Evolutionary conservation across 2,797 vertebrate genomes (phyloP).

Genomic region (Bovichtus variegatus): DNA sequence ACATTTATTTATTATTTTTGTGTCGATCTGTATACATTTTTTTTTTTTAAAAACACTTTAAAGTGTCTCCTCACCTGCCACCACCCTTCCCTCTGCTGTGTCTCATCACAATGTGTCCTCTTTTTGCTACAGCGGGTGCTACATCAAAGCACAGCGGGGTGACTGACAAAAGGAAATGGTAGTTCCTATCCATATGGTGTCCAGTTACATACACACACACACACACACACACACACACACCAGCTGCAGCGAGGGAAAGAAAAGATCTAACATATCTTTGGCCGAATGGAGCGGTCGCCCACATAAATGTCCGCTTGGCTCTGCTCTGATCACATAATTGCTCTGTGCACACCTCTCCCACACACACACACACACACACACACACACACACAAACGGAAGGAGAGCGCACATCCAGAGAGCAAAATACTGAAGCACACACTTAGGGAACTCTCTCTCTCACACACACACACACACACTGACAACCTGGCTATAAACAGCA

Average conservation of each 20-base stretch:
- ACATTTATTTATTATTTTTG: background rate
- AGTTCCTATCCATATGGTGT: constrained; percentile 75
- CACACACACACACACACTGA: background rate
- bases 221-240: constrained; percentile 17
- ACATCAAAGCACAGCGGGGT: constrained; percentile 67
- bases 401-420: constrained; percentile 37
- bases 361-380: constrained; percentile 53
- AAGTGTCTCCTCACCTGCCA: constrained; percentile 4
- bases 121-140: constrained; percentile 48
- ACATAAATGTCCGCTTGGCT: constrained; percentile 81
- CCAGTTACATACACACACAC: constrained; percentile 44
- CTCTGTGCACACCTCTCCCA: constrained; percentile 63
- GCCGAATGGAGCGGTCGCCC: constrained; percentile 65
- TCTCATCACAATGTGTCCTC: constrained; percentile 44
- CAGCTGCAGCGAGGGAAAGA: constrained; percentile 28
- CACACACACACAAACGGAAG: constrained; percentile 36
- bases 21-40: background rate
- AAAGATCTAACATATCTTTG: constrained; percentile 72
- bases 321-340: constrained; percentile 81
- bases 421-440: constrained; percentile 43
- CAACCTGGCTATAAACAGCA: no score
- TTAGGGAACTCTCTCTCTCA: constrained; percentile 15
- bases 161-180: constrained; percentile 59
- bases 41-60: constrained; percentile 16
- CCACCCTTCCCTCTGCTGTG: constrained; percentile 5